Evolutionary conservation across 2,797 vertebrate species (phyloP), one percentile per base, ranked within the genome.

Genomic region (Echiichthys vipera): DNA sequence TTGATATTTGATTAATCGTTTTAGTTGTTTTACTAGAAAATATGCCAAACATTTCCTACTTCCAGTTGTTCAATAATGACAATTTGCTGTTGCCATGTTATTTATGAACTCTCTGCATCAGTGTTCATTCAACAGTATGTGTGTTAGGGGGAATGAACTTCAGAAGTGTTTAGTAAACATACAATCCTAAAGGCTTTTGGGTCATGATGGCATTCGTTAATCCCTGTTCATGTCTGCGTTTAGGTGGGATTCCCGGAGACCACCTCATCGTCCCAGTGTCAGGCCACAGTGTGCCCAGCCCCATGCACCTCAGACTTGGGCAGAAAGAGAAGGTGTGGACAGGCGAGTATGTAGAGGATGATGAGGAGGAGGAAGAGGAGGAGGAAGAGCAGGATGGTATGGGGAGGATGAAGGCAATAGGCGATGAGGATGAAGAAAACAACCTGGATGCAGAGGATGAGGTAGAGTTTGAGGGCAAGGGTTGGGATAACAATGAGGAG

Each of bases 241-340:
- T 43, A 92, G 93, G 92, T 73, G 94, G 93, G 40, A 93, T 95
- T 78, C 92, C 91, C 29, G 92, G 88, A 45, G 92, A 92, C 73
- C 93, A 94, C 81, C 93, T 95, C 46, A 91, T 94, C 46, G 93
- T 91, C 65, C 92, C 94, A 8, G 92, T 92, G 57, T 94, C 94
- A 0, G 91, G 91, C 67, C 91, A 92, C 79, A 92, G 90, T 13
- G 90, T 93, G 0, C 88, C 92, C 77, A 94, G 90, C 74, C 86
- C 93, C 68, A 91, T 94, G 91, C 94, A 94, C 71, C 88, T 95
- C 54, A 88, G 93, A 73, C 84, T 94, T 56, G 93, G 88, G 13
- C 92, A 94, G 73, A 94, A 93, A 50, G 92, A 94, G 17, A 88
- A 83, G 62, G 86, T 87, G 55, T 95, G 93, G 93, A 86, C 81